Percentiles rank a stretch among this genome's conserved stretches.
Conservation (phyloP, 1,140 invertebrate genomes). For the Pseudachorutes palmiensis region DNA sequence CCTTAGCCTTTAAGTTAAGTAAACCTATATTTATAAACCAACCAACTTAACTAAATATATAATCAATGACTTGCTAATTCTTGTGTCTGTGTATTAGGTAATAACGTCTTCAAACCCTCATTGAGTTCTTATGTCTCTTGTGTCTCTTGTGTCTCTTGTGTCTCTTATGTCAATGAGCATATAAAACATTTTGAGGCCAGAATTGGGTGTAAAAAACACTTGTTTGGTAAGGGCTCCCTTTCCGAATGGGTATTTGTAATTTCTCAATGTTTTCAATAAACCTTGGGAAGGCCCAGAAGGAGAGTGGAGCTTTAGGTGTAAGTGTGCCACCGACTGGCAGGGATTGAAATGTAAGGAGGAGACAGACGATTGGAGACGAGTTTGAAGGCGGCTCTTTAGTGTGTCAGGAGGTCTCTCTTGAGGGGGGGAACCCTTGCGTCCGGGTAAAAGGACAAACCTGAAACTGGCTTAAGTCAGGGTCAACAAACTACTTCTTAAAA, state of each 20-base stretch:
- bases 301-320: too few species aligned
- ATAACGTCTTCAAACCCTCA: neutral
- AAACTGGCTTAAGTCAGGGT: slow-evolving; percentile 26
- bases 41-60: neutral
- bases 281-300: neutral
- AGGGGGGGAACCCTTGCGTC: slow-evolving; percentile 33
- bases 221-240: neutral
- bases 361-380: slow-evolving; percentile 23
- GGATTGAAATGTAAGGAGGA: too few species aligned
- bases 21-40: neutral
- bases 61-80: neutral
- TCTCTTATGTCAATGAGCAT: too few species aligned
- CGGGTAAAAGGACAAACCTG: slow-evolving; percentile 38
- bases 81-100: neutral
- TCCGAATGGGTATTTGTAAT: neutral
- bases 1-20: neutral
- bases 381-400: slow-evolving; percentile 32
- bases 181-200: neutral
- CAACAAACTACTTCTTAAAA: slow-evolving; percentile 39
- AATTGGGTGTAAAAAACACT: neutral
- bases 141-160: neutral
- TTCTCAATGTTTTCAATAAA: neutral
- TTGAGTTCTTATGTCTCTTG: neutral
- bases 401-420: slow-evolving; percentile 37
- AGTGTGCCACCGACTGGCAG: too few species aligned